Percentiles rank a stretch among this genome's conserved stretches.
Conservation (phyloP, 2,113 vertebrate genomes). For the Mustela lutreola region DNA sequence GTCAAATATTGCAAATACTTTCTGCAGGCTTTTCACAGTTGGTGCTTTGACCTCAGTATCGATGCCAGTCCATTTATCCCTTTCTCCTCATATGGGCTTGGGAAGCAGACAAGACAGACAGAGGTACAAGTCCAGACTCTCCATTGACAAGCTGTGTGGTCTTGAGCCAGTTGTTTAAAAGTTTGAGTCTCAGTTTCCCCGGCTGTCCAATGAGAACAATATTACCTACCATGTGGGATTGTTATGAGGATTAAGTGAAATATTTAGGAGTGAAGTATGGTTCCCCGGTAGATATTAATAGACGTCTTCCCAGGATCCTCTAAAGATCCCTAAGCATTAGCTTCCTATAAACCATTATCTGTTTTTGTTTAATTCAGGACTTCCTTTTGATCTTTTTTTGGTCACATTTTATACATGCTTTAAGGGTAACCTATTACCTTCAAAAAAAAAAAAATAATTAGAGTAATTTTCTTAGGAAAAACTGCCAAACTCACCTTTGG, state of each 20-base stretch:
- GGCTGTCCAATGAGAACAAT: conserved; percentile 24
- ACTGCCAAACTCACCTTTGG: not conserved
- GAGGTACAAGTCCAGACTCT: conserved; percentile 15
- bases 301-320: not conserved
- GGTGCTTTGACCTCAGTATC: not conserved
- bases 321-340: not conserved
- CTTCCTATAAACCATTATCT: not conserved
- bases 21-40: not conserved
- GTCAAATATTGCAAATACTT: conserved; percentile 24
- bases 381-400: conserved; percentile 35
- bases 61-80: conserved; percentile 12
- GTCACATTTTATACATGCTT: not conserved
- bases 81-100: not conserved
- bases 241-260: not conserved
- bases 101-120: not conserved
- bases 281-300: not conserved
- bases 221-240: not conserved
- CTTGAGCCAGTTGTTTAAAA: conserved; percentile 31
- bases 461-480: conserved; percentile 32
- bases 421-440: not conserved
- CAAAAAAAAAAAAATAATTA: conserved; percentile 5
- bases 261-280: conserved; percentile 14
- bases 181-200: not conserved
- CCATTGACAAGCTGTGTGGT: not conserved
- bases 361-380: not conserved